Conservation (phyloP, 1,140 invertebrate species). For the Solenopsis fugax region DNA sequence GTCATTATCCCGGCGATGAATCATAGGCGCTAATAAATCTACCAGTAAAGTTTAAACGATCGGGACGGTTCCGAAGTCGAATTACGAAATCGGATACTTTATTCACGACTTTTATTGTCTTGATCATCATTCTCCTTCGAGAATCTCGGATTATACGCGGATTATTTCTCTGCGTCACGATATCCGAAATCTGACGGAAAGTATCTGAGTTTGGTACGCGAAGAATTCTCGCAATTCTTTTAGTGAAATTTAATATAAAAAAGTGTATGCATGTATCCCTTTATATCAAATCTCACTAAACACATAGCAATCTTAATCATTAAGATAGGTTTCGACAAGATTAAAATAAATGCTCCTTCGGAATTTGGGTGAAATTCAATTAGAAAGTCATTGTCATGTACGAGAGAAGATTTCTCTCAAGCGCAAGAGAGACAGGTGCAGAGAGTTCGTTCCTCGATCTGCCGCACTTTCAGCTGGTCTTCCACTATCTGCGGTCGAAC, state of each 20-base stretch:
- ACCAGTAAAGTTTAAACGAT: constrained; percentile 4
- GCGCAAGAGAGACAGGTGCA: not conserved
- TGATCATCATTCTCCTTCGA: not conserved
- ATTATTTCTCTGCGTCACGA: not conserved
- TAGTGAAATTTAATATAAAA: not conserved
- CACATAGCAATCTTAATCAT: not conserved
- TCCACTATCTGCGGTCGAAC: constrained; percentile 24
- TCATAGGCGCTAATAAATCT: constrained; percentile 33
- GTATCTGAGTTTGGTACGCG: not conserved
- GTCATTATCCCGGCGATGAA: constrained; percentile 34
- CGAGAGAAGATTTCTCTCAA: not conserved
- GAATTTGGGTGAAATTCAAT: not conserved
- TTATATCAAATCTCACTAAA: too few relatives aligned
- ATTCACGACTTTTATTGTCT: not conserved
- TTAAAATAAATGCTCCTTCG: not conserved
- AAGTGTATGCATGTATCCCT: not conserved
- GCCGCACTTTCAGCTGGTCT: not conserved
- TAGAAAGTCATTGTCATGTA: constrained; percentile 6
- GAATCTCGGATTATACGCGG: not conserved
- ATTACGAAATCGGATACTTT: not conserved
- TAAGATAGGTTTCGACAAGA: not conserved
- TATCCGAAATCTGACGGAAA: not conserved
- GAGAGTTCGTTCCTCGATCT: constrained; percentile 1
- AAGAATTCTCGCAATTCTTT: not conserved
- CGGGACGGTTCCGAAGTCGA: not conserved